Base-by-base conservation (phyloP, 1,140 invertebrate genomes). In the Helicoverpa zea region DNA sequence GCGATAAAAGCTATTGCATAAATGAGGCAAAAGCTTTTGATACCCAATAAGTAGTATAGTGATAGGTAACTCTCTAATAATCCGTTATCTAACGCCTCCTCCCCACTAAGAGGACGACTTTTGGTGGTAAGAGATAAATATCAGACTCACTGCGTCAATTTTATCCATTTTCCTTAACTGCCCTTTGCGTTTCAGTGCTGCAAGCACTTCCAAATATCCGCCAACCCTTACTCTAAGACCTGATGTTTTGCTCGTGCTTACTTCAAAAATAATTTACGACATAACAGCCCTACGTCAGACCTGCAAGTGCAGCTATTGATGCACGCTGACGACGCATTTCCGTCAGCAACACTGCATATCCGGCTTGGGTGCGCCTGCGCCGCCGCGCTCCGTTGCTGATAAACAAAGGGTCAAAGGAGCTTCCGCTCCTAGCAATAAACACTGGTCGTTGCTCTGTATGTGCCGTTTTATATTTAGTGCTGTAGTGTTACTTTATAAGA, bases 371-470 rank as follows among this genome's bases (percentile, higher is more conserved):
- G 84, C 84, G 83, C 88, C 80, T 80, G 84, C 87, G 84, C 81
- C 86, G 76, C 87, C 54, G 79, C 86, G 73, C 87, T 86, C 84
- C 77, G 74, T 78, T 82, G 88, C 75, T 85, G 86, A 90, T 91
- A 92, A 91, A 93, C 90, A 93, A 94, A 93, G 92, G 91, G 93
- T 93, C 92, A 92, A 90, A 92, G 90, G 87, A 76, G 87, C 88
- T 93, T 93, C 92, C 90, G 91, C 80, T 87, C 82, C 51, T 49
- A 52, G 81, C 59, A 66, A 79, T 81, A 81, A 64, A 74, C 80
- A 80, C 49, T 83, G 79, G 75, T 83, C 81, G 78, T 80, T 85
- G 81, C 79, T 81, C 77, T 73, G 64, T 80, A 80, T 78, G 72
- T 61, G 35, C 16, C 30, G 35, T 77, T 64, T 74, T 64, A 29